Base-by-base conservation (phyloP, 2,888 invertebrate genomes). In the Lamproptera curius region DNA sequence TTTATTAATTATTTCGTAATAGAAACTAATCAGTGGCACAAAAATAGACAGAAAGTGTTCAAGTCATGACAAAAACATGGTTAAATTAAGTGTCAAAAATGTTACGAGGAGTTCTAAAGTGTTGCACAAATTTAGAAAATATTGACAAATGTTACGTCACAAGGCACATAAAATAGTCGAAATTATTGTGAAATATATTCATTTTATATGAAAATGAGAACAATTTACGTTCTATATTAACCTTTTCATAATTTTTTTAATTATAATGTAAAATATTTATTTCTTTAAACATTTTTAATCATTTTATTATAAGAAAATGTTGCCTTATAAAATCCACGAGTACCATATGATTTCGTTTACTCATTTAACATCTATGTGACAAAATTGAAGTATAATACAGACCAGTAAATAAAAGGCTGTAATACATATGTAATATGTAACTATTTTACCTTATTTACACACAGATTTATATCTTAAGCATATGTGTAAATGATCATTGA, bases 61-160 rank as follows among this genome's bases (percentile, higher is more conserved):
- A 31, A 26, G 54, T 56, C 53, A 66, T 66, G 62, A 67, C 75
- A 74, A 79, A 81, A 77, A 81, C 82, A 85, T 82, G 84, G 84
- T 81, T 83, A 84, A 61, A 31, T 81, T 80, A 61, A 62, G 66
- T 76, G 66, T 79, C 59, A 63, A 60, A 54, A 46, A 31, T 11
- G 31, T 31, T n/a, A 31, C 9, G 41, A 31, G 4, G 42, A 31
- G 28, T 23, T 34, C n/a, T 42, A 48, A n/a, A 42, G 42, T 47
- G 37, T 47, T 47, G 47, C 47, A 47, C 20, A 42, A 47, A 42
- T 28, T 14, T 41, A 13, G 4, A 41, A 46, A 41, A 36, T 28
- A 35, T 14, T 23, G n/a, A 34, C 11, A 16, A 11, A 34, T 11
- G 45, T 46, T 46, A 46, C 39, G 34, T 43, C 43, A 43, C 11